Evolutionary conservation across 2,888 invertebrate genomes (phyloP), one percentile per base, ranked within the genome.

Genomic region (Pediacus dermestoides): DNA sequence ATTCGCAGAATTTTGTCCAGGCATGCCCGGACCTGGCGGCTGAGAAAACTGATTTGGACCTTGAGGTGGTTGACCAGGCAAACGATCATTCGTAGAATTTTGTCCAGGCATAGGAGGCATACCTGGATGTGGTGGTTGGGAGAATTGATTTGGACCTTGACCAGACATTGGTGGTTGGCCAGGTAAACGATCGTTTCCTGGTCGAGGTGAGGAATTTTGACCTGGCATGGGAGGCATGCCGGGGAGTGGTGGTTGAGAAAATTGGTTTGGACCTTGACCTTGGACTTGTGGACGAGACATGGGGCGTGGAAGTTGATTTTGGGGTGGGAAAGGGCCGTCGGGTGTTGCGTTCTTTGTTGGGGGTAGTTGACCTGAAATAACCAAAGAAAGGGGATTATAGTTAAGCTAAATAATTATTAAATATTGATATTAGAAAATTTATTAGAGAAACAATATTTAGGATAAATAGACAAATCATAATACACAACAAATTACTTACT

Each of bases 161-260:
- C 38, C 42, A 30, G 40, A 42, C 7, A 43, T 34, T 12, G 37
- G 35, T 3, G 33, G 39, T 30, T 21, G 21, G 26, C 16, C 32
- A 50, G 39, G 57, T 52, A 11, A 43, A 37, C n/a, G 49, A 16
- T 21, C 14, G 7, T 16, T 32, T 8, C 23, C 23, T 15, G 34
- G 15, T n/a, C 25, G 7, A 2, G 34, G 34, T n/a, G 12, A 30
- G n/a, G n/a, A n/a, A n/a, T n/a, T n/a, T 26, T 25, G 26, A 23
- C 26, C 26, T 13, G 16, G 14, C 15, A 14, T 26, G 4, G 44
- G 39, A n/a, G 65, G 64, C 53, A 62, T 62, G 51, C 60, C 59
- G 7, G 51, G 49, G 34, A 39, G 16, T 9, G 43, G 35, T 7
- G 44, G 37, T 36, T 37, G 40, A 12, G 6, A 6, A 26, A 26